Conservation (phyloP, 2,888 invertebrate species). For the Melipona bicolor region DNA sequence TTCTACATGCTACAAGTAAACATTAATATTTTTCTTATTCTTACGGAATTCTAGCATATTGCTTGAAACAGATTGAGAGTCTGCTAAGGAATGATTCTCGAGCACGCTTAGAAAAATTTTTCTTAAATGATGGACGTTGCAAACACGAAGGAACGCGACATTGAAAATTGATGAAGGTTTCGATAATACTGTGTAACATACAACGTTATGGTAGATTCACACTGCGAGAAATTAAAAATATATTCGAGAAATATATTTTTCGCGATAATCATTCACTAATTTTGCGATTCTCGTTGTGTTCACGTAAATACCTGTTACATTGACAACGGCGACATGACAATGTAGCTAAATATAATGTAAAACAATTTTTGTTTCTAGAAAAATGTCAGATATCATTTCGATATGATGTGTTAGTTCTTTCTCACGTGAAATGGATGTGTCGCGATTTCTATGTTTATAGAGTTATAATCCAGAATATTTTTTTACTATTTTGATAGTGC, state of each 20-base stretch:
- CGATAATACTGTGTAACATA: constrained; percentile 50
- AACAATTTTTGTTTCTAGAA: constrained; percentile 40
- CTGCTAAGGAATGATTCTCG: constrained; percentile 23
- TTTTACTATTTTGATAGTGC: too few species aligned
- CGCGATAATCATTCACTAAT: constrained; percentile 43
- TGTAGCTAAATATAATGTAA: constrained; percentile 31
- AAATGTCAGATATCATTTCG: constrained; percentile 43
- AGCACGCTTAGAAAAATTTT: constrained; percentile 38
- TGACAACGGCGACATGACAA: constrained; percentile 22
- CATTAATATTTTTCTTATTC: too few species aligned
- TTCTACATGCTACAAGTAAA: too few species aligned
- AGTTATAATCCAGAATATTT: too few species aligned
- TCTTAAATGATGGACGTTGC: constrained; percentile 44
- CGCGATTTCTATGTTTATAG: neutral
- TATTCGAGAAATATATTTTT: constrained; percentile 52
- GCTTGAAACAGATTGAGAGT: neutral
- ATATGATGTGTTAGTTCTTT: constrained; percentile 30
- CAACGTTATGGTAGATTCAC: constrained; percentile 38
- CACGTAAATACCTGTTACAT: constrained; percentile 30
- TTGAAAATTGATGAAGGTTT: constrained; percentile 53
- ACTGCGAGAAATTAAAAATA: constrained; percentile 35
- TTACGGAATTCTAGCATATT: too few species aligned
- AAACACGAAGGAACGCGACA: constrained; percentile 54
- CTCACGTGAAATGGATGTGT: constrained; percentile 15
- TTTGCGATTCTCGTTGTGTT: constrained; percentile 35